Evolutionary conservation across 1,140 invertebrate species (phyloP).

Genomic region (Cydia fagiglandana): DNA sequence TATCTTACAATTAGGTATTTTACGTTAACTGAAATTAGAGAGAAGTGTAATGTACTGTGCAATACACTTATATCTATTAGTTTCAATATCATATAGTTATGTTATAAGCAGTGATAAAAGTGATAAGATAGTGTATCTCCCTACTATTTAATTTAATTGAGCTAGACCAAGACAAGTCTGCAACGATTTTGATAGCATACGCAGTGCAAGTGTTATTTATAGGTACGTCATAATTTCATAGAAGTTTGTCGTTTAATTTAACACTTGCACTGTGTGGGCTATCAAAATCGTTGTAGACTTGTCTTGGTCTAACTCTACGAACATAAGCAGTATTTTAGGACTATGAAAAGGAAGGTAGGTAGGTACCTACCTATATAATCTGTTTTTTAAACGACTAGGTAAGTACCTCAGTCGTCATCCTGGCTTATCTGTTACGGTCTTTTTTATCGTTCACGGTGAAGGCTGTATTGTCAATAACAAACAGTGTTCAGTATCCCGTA

Average conservation of each 20-base stretch:
- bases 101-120: slow-evolving; percentile 13
- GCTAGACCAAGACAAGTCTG: too few species aligned
- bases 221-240: too few species aligned
- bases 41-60: not conserved
- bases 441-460: slow-evolving; percentile 36
- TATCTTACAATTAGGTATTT: not conserved
- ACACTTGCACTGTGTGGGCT: too few species aligned
- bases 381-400: not conserved
- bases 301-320: not conserved
- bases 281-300: too few species aligned
- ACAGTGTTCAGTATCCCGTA: slow-evolving; percentile 45
- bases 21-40: not conserved
- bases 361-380: slow-evolving; percentile 4
- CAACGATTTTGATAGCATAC: too few species aligned
- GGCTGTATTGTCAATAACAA: slow-evolving; percentile 34
- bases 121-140: slow-evolving; percentile 2
- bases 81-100: not conserved
- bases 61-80: not conserved
- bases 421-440: slow-evolving; percentile 31
- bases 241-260: too few species aligned
- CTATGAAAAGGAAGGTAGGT: not conserved
- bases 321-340: not conserved
- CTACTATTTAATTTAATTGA: not conserved
- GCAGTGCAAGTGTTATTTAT: too few species aligned
- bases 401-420: slow-evolving; percentile 4